Base-by-base conservation (phyloP, 2,888 invertebrate species). In the Dione juno region DNA sequence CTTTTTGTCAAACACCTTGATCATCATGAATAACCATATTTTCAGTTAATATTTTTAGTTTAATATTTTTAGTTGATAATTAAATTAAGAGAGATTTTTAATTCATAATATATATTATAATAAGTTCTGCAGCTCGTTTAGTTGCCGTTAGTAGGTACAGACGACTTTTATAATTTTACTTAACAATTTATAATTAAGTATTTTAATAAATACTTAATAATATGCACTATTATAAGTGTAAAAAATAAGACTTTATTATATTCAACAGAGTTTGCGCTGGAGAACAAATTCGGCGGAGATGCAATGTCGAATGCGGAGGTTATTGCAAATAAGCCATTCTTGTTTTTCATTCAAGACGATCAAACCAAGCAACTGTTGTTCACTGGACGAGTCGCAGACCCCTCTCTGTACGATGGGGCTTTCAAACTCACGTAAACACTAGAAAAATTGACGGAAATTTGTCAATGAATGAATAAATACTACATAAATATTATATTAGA, bases 331-430 rank as follows among this genome's bases (percentile, higher is more conserved):
- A 96, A 94, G 74, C 97, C 97, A 0, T 97, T 97, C 89, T 80
- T 97, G 66, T 97, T 97, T 89, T 96, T 96, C 84, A 96, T 97
- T 73, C 96, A 96, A 81, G 97, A 97, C 78, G 96, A 96, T 78
- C 88, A 89, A 0, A 95, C 95, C 0, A 95, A 95, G n/a, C 96
- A 96, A 48, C 94, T 97, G 63, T 86, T 97, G 35, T 97, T 96
- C 86, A 94, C 96, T 41, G 97, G 97, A 43, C 95, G 96, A 84
- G 94, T 97, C 1, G 90, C 94, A 28, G 94, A 96, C 84, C 97
- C 97, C 0, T 79, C 88, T 1, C 77, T 85, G 0, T 75, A 77
- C 11, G 84, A 84, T 75, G 88, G 92, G 73, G 82, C 79, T 16
- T 85, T 82, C 48, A 86, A 85, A 79, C 67, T 77, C 61, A 65